Base-by-base conservation (phyloP, 2,113 vertebrate genomes). In the Coptodon rendalli region DNA sequence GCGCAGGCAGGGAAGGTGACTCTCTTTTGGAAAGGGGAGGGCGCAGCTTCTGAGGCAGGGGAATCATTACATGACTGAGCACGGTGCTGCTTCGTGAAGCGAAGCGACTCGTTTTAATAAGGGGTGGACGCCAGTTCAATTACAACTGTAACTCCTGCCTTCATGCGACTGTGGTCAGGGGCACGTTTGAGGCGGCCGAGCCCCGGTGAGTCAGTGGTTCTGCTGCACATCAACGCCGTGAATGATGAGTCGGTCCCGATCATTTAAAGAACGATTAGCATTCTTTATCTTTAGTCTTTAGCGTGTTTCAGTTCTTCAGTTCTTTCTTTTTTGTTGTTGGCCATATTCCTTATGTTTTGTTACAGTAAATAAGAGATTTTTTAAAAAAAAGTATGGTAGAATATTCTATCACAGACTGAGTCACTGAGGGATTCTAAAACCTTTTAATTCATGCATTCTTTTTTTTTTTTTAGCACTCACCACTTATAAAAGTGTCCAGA, bases 1-100 rank as follows among this genome's bases (percentile, higher is more conserved):
- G 83, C 6, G 2, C 50, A 7, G 56, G 52, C 78, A 38, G 81
- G 22, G 24, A 89, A 90, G 85, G 91, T 89, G 89, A 90, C 90
- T 88, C 78, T 83, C 89, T 89, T 63, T 71, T 5, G 29, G n/a
- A 36, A 71, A 38, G 52, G 36, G 48, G 34, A 52, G 53, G 19
- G 9, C 31, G 80, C 81, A 50, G 61, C 57, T 66, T 73, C 79
- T 57, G 82, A 84, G 38, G 83, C 52, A 4, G 38, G 54, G 81
- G 63, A 50, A 19, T 24, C 3, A 6, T 87, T 27, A 89, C 83
- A 78, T 6, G 83, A 80, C 43, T 48, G 80, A 80, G 71, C 71
- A 36, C 40, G 27, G 14, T 8, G 5, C 36, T 16, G 83, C 40
- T 85, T 86, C 53, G 68, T 80, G 84, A 40, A 38, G 63, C 1